Base-by-base conservation (phyloP, 2,113 vertebrate genomes). In the Spermophilus dauricus region DNA sequence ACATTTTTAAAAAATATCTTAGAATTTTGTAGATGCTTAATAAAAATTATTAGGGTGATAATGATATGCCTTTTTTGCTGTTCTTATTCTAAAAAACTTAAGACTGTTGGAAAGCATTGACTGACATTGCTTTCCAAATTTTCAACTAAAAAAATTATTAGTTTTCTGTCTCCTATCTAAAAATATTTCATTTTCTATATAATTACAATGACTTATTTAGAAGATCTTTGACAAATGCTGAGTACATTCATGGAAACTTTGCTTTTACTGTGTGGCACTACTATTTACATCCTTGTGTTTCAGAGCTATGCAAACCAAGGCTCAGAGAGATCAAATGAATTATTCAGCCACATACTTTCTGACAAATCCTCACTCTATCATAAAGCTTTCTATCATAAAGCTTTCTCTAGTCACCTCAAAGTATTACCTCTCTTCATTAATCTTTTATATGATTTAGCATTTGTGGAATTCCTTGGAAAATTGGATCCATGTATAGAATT, bases 391-490 rank as follows among this genome's bases (percentile, higher is more conserved):
- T 32, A 34, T 58, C 10, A 53, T 53, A 63, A 72, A 96, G 53
- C 12, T 63, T 90, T 93, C 42, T 32, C 18, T 70, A 78, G 28
- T 75, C 34, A 85, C 30, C 30, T 48, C 17, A 17, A 34, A 90
- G 32, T 1, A 26, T n/a, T 93, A 56, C 6, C 6, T 77, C 18
- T 48, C 72, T 65, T 51, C 58, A 22, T 58, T 65, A 81, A 61
- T 81, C 42, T 94, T 67, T 63, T 87, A 39, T 87, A 39, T 89
- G 37, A 83, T 42, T 77, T 86, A 78, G 2, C 37, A 1, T n/a
- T 85, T 84, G n/a, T 78, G 14, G 5, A 84, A 87, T 70, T 86
- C 61, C 53, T 97, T 75, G 18, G 14, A 77, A 83, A 63, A 95
- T 84, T 32, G 73, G 37, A n/a, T 34, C 78, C 39, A n/a, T 85